Conservation (phyloP, 2,797 vertebrate genomes). For the Sebastes dallii region DNA sequence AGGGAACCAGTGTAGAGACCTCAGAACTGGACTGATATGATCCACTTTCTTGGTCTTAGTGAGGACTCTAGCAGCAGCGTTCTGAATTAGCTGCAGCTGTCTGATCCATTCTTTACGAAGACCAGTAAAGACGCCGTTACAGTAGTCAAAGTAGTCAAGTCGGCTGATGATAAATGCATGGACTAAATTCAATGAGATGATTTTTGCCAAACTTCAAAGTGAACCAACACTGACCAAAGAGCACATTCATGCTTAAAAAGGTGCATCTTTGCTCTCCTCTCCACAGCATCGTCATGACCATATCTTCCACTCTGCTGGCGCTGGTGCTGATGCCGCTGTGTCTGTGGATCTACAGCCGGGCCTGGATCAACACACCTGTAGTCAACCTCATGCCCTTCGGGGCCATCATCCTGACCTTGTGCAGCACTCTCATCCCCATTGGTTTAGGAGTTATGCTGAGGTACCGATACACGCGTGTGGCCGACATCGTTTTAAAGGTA, state of each 20-base stretch:
- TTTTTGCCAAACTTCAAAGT: background rate
- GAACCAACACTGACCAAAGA: background rate
- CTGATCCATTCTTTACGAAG: too few relatives aligned
- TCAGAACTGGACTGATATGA: too few relatives aligned
- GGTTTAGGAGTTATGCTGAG: slow-evolving; percentile 90
- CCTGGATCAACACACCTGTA: slow-evolving; percentile 95
- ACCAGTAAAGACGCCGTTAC: too few relatives aligned
- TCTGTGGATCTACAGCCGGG: slow-evolving; percentile 95
- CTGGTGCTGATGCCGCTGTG: slow-evolving; percentile 95
- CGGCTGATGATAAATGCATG: too few relatives aligned
- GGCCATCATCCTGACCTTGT: slow-evolving; percentile 93
- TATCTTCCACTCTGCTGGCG: slow-evolving; percentile 93
- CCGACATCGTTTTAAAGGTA: slow-evolving; percentile 94
- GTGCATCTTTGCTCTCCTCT: slow-evolving; percentile 2
- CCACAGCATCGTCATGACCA: slow-evolving; percentile 95
- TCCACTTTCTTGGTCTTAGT: too few relatives aligned
- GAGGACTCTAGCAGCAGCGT: too few relatives aligned
- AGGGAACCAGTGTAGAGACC: too few relatives aligned
- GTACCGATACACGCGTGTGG: slow-evolving; percentile 85
- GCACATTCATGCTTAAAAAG: background rate
- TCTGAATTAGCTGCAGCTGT: too few relatives aligned
- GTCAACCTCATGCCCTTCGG: slow-evolving; percentile 93
- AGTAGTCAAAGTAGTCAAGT: too few relatives aligned
- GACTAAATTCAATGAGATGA: background rate
- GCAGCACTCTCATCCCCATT: slow-evolving; percentile 95